These are phyloP conservation scores for Noctua pronuba DNA, from an alignment of 2,888 invertebrate species.

Conservation along the genomic window DNA sequence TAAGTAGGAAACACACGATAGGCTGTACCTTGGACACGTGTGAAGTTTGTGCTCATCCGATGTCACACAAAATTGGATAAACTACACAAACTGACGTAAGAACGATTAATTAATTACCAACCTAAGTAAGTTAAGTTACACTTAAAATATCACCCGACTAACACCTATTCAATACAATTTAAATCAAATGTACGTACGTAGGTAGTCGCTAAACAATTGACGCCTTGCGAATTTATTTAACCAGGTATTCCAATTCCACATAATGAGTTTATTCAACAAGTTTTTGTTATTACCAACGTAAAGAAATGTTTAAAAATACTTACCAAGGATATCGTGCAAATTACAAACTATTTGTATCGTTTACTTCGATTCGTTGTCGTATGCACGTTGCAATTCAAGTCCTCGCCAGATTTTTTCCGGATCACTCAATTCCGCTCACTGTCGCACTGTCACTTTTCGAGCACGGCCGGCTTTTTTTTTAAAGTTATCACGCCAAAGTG, in stretches of 20 bases:
- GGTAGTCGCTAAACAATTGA: conserved; percentile 52
- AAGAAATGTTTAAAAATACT: conserved; percentile 70
- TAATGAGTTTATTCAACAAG: conserved; percentile 55
- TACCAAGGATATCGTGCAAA: conserved; percentile 83
- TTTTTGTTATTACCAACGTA: conserved; percentile 52
- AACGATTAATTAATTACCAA: conserved; percentile 59
- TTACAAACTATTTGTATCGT: conserved; percentile 73
- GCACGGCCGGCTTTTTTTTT: conserved; percentile 81
- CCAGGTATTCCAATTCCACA: conserved; percentile 37
- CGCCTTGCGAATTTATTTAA: conserved; percentile 40
- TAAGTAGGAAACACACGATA: conserved; percentile 45
- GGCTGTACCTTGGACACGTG: conserved; percentile 72
- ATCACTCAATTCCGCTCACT: conserved; percentile 84
- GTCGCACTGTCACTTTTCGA: conserved; percentile 86
- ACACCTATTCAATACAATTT: conserved; percentile 41
- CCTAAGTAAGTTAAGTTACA: conserved; percentile 45
- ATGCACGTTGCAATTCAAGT: conserved; percentile 74
- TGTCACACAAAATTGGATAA: conserved; percentile 58
- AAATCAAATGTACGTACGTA: conserved; percentile 40
- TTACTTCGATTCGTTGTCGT: conserved; percentile 76
- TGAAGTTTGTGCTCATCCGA: conserved; percentile 66
- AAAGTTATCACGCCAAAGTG: conserved; percentile 80
- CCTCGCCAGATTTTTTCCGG: conserved; percentile 74
- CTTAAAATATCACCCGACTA: conserved; percentile 28
- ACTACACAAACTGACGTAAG: conserved; percentile 50